Base-by-base conservation (phyloP, 1,140 invertebrate genomes). In the Drosophila chauvacae region DNA sequence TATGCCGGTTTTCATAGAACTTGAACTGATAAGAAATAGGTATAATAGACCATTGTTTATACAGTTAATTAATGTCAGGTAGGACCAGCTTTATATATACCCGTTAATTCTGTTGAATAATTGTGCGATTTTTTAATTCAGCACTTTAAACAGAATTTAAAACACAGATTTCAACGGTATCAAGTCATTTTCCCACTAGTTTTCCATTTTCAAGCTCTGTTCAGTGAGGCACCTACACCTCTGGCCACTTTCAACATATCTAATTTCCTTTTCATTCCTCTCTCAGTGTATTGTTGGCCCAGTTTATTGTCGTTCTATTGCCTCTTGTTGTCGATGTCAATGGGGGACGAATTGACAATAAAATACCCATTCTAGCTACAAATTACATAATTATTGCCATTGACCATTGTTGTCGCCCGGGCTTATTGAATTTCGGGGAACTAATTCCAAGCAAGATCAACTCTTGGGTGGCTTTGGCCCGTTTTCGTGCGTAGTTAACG, bases 381-480 rank as follows among this genome's bases (percentile, higher is more conserved):
- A 80, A 87, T 87, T 87, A 88, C 80, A 87, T 88, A 88, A 87
- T 87, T 87, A 86, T 87, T 45, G 57, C 65, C 60, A 62, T 63
- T 77, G 73, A 66, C 73, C 51, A 69, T 79, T 86, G 78, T 63
- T 71, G 48, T 51, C 70, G 60, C 23, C 33, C 16, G 39, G 62
- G 62, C 56, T 70, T 69, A 81, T 68, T 75, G 57, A 66, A 76
- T 66, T 76, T 58, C 72, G 7, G 39, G 47, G 57, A 51, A 68
- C 37, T 42, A 53, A 63, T 45, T 41, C 62, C 9, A 16, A 11
- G 37, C n/a, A n/a, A 44, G n/a, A 39, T 50, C 47, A 18, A 28
- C 42, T 66, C 73, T 81, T 81, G 80, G 72, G 85, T 90, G 85
- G 82, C 65, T 61, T 42, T 56, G 59, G 48, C 48, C 58, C 18